phyloP scores from a whole-genome alignment of 2,888 invertebrate species.

The Nezara viridula region DNA sequence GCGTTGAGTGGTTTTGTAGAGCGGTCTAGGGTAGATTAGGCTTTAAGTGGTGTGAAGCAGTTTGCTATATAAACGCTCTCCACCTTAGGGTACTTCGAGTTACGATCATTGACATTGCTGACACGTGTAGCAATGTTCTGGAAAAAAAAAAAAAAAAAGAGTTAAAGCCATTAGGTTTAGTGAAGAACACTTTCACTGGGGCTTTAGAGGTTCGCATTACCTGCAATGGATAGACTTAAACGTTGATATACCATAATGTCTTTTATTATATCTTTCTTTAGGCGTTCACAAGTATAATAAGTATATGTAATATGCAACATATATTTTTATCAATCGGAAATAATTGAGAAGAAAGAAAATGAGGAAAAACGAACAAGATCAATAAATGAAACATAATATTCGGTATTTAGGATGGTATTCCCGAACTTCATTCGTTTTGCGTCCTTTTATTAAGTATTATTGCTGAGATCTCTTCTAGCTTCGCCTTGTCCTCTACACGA shows the following conservation, averaged over 20 bases:
- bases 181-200: background rate
- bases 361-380: too few relatives aligned
- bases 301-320: too few relatives aligned
- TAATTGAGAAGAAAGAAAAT: too few relatives aligned
- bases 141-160: background rate
- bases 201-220: background rate
- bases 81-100: background rate
- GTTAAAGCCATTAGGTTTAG: background rate
- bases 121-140: background rate
- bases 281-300: too few relatives aligned
- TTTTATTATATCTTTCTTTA: background rate
- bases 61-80: background rate
- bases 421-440: too few relatives aligned
- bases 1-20: constrained; percentile 24
- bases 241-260: background rate
- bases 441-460: too few relatives aligned
- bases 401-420: too few relatives aligned
- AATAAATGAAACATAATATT: too few relatives aligned
- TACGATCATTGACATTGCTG: background rate
- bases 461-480: too few relatives aligned
- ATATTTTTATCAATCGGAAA: too few relatives aligned
- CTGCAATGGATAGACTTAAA: background rate
- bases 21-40: background rate
- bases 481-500: too few relatives aligned
- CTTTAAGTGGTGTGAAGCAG: background rate